Conservation (phyloP, 2,888 invertebrate genomes). For the Halictus quadricinctus region DNA sequence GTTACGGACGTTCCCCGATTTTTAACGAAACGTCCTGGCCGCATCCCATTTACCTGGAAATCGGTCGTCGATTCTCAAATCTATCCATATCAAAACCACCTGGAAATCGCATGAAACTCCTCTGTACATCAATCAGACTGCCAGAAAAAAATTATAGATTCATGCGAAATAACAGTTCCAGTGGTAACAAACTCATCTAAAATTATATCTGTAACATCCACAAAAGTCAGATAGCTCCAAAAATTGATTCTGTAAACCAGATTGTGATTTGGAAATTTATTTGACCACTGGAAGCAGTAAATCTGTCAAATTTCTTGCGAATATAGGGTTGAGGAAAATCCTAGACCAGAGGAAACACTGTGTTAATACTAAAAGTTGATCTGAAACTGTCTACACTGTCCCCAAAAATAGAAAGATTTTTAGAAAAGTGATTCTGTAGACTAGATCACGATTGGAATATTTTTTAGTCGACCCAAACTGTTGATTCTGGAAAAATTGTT, state of each 20-base stretch:
- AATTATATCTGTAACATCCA: not conserved
- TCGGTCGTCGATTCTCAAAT: not conserved
- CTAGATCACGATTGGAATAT: not conserved
- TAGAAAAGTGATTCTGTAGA: not conserved
- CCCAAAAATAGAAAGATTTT: not conserved
- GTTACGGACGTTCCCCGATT: conserved; percentile 65
- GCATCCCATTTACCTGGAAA: conserved; percentile 16
- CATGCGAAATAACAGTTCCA: not conserved
- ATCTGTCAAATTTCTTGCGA: not conserved
- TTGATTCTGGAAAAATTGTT: not conserved
- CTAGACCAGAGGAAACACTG: not conserved
- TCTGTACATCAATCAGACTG: not conserved
- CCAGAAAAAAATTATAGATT: not conserved
- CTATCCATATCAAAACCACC: not conserved
- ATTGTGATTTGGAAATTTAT: not conserved
- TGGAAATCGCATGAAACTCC: not conserved
- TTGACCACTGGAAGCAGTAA: not conserved
- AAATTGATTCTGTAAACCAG: not conserved
- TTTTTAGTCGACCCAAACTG: not conserved
- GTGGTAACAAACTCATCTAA: not conserved
- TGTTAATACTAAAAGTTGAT: not conserved
- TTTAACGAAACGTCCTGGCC: conserved; percentile 51
- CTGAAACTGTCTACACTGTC: not conserved
- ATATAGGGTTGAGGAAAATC: not conserved
- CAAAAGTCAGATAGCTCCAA: not conserved